Base-by-base conservation (phyloP, 1,140 invertebrate species). In the Mylabris phalerata region DNA sequence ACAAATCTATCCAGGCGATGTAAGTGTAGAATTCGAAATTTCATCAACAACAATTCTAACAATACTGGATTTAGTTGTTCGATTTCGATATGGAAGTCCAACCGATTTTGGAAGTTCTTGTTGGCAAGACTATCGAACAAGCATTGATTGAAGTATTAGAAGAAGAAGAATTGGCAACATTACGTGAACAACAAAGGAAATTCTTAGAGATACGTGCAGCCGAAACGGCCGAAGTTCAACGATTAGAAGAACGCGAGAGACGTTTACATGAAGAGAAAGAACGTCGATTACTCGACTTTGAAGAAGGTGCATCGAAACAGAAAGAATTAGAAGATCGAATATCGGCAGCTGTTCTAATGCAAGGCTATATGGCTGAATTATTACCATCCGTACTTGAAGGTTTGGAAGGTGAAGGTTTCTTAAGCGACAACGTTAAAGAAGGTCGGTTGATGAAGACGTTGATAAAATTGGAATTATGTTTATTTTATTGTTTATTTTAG, bases 31-130 rank as follows among this genome's bases (percentile, higher is more conserved):
- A 19, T 27, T 24, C 7, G 13, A 48, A 32, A 9, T 41, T 48
- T 50, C 6, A 44, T 52, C 19, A 10, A 42, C 9, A 54, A 24
- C 39, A 4, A 54, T 42, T 47, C n/a, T 4, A 54, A 54, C 3
- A 55, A 55, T 26, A 6, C 7, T 25, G 42, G 43, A 41, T 50
- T 62, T 62, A 86, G 83, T 75, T 92, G n/a, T 92, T 89, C 74
- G 86, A 95, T 75, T 96, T 92, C 75, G 92, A 95, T 74, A 75
- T 83, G 64, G 92, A 95, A 74, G 90, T 93, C 6, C 85, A 87
- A 67, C 90, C 92, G 5, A 87, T 95, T 42, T 78, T 95, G 49
- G 92, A 95, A 73, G 84, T 89, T 10, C 75, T 96, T 27, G 88
- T 95, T 13, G 90, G 90, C 24, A 91, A 92, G 72, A 92, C 90